Percentiles rank a stretch among this genome's conserved stretches.
phyloP scores from a whole-genome alignment of 2,113 vertebrate genomes.

The Colinus virginianus region DNA sequence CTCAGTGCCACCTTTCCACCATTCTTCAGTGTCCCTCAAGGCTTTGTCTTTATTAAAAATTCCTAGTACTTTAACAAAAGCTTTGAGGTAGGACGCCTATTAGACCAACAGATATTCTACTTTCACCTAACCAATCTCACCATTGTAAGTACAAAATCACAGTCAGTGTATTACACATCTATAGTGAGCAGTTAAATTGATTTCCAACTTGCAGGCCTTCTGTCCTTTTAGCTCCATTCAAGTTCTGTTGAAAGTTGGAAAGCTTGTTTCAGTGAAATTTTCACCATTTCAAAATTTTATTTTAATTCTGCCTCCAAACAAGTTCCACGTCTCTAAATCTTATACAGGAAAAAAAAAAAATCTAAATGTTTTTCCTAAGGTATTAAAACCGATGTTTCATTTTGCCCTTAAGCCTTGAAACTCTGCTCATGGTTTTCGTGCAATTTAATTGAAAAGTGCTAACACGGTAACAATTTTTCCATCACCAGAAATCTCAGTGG shows the following conservation, averaged over 20 bases:
- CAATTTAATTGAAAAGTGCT: background rate
- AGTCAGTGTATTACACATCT: background rate
- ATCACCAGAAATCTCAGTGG: background rate
- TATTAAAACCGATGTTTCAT: background rate
- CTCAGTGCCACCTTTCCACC: too few relatives aligned
- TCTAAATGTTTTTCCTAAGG: background rate
- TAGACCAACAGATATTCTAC: background rate
- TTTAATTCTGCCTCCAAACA: background rate
- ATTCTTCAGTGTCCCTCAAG: background rate
- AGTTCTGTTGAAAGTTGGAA: background rate
- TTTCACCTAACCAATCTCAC: background rate
- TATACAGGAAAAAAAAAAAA: background rate
- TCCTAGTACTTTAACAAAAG: background rate
- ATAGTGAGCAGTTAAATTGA: background rate
- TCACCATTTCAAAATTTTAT: background rate
- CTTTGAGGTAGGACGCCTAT: background rate
- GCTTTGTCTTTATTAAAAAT: background rate
- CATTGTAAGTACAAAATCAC: background rate
- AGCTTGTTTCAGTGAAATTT: background rate
- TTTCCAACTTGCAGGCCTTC: background rate
- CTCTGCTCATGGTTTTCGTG: background rate
- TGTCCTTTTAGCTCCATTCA: background rate
- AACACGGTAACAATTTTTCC: background rate
- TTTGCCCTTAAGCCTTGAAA: background rate
- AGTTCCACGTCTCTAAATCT: background rate